Percentiles rank a stretch among this genome's conserved stretches.
These are phyloP conservation scores for Okamejei kenojei DNA, from an alignment of 2,797 vertebrate species.

Conservation along the genomic window DNA sequence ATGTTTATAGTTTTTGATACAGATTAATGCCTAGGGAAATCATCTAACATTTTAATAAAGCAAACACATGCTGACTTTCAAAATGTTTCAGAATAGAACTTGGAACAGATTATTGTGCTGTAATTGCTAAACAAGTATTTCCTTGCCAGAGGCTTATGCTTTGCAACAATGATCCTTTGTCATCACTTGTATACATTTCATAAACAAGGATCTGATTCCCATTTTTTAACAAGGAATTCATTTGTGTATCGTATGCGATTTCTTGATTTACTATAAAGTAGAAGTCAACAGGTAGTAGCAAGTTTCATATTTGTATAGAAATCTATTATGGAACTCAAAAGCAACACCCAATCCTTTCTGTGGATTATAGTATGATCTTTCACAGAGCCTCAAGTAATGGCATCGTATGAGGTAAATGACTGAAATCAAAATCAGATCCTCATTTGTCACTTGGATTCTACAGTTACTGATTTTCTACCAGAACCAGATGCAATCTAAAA, in stretches of 20 bases:
- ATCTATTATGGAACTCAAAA: slow-evolving; percentile 11
- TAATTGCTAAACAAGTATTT: slow-evolving; percentile 17
- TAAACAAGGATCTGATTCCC: slow-evolving; percentile 20
- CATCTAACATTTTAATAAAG: slow-evolving; percentile 17
- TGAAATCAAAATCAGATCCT: slow-evolving; percentile 19
- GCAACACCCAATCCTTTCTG: slow-evolving; percentile 7
- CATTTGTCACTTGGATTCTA: neutral
- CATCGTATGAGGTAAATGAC: neutral
- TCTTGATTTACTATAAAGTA: slow-evolving; percentile 14
- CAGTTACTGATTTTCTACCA: neutral
- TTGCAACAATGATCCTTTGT: slow-evolving; percentile 16
- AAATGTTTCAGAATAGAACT: neutral
- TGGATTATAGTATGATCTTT: slow-evolving; percentile 27
- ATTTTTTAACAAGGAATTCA: slow-evolving; percentile 19
- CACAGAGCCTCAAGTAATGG: neutral
- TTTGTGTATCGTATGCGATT: slow-evolving; percentile 14
- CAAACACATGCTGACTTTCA: slow-evolving; percentile 13
- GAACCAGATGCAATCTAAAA: neutral
- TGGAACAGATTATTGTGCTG: neutral
- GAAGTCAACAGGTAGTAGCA: slow-evolving; percentile 26
- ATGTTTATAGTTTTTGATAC: neutral
- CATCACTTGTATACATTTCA: slow-evolving; percentile 21
- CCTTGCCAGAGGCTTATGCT: slow-evolving; percentile 30
- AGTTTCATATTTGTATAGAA: slow-evolving; percentile 33
- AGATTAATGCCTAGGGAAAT: neutral